A percentile compares a stretch with the other conserved stretches of the same genome.
phyloP scores from a whole-genome alignment of 2,797 vertebrate species.

The Notamacropus eugenii region DNA sequence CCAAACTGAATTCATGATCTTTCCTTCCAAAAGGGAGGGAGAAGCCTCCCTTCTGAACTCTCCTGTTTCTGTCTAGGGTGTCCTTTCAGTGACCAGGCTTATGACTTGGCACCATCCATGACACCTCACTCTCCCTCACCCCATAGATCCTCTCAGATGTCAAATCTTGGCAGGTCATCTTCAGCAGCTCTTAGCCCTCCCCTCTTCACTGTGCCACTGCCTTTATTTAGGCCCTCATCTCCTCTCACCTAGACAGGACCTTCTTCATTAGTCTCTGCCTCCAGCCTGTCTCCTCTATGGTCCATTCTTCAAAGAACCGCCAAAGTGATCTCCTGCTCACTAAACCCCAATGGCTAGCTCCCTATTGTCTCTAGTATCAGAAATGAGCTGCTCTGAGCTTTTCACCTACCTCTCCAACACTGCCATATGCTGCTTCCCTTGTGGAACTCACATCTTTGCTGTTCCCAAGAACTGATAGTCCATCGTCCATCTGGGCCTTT shows the following conservation, averaged over 20 bases:
- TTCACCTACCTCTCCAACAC: background rate
- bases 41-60: background rate
- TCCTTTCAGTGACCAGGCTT: background rate
- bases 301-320: background rate
- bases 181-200: background rate
- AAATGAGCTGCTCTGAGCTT: too few species aligned
- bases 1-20: background rate
- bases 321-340: too few species aligned
- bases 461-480: too few species aligned
- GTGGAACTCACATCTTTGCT: background rate
- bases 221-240: background rate
- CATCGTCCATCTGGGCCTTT: background rate
- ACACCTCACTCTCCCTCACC: background rate
- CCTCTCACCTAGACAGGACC: too few species aligned
- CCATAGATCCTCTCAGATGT: too few species aligned
- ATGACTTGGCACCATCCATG: background rate
- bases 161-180: background rate
- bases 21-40: background rate
- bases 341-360: background rate
- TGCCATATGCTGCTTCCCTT: background rate
- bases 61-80: background rate
- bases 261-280: background rate
- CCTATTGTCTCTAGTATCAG: background rate
- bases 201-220: background rate
- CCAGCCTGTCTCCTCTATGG: background rate